Evolutionary conservation across 2,888 invertebrate species (phyloP), one percentile per base, ranked within the genome.

Genomic region (Cinara cedri): DNA sequence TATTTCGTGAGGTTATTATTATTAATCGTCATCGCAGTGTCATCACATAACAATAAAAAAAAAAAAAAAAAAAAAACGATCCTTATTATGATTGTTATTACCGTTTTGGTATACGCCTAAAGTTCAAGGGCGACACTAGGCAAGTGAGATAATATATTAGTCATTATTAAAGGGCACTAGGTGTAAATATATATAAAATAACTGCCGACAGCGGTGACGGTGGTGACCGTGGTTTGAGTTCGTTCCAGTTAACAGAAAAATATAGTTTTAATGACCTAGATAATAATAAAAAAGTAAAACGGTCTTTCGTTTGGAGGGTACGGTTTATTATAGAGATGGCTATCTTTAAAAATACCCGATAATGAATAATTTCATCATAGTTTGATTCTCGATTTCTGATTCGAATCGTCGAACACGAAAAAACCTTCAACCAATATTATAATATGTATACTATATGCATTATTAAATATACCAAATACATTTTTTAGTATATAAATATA

Each of bases 81-180:
- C 34, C 34, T 34, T 6, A 34, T 34, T 34, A 34, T 70, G 42
- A n/a, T n/a, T n/a, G 70, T 34, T 55, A 55, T 54, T 26, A 24
- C 71, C 55, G 16, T 71, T 63, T 55, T 21, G 21, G 55, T 42
- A 21, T 21, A 71, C 71, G 55, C 71, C 71, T 71, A 72, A 72
- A 72, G 72, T 72, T 72, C 72, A 72, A 72, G 72, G 72, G 11
- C 72, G 24, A 13, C 57, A 46, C 21, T n/a, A n/a, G 9, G 13
- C 34, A n/a, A 11, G 19, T 19, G 21, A 34, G 34, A 49, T 49
- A 54, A 34, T 51, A 42, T 72, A 60, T 72, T 57, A 72, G 55
- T n/a, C 24, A 8, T 24, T 24, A 72, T 57, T 72, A 72, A 72
- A 72, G 71, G 71, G 71, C 71, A 65, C 65, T 65, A n/a, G n/a